Evolutionary conservation across 2,113 vertebrate genomes (phyloP).

Genomic region (Turdus rufiventris): DNA sequence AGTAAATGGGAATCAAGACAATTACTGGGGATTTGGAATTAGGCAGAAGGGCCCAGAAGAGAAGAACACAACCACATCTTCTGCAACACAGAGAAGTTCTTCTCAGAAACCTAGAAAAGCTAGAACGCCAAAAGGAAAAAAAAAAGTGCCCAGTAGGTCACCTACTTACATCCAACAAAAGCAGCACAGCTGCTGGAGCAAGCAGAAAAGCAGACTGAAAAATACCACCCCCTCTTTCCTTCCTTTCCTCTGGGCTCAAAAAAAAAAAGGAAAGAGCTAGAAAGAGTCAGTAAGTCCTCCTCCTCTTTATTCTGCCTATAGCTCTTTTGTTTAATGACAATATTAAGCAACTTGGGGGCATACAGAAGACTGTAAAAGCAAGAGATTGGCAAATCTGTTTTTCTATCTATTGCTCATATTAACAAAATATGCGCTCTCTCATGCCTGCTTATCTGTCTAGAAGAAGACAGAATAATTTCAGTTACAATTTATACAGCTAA

Average conservation of each 20-base stretch:
- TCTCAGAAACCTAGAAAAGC: not conserved
- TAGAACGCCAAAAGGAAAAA: not conserved
- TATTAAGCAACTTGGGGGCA: fast-evolving
- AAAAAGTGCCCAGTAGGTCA: not conserved
- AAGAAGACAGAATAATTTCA: not conserved
- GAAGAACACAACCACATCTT: not conserved
- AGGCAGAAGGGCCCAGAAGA: not conserved
- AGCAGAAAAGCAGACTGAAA: not conserved
- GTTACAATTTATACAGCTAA: not conserved
- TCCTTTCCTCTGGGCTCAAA: not conserved
- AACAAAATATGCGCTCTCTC: not conserved
- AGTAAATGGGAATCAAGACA: not conserved
- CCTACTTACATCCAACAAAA: not conserved
- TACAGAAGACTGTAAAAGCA: not conserved
- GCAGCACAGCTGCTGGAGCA: not conserved
- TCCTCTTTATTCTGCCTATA: not conserved
- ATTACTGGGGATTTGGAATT: not conserved
- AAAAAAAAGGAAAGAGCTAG: not conserved
- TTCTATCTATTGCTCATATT: not conserved
- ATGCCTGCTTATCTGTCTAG: not conserved
- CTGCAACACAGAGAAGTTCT: not conserved
- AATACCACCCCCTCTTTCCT: not conserved
- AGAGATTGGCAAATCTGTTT: not conserved
- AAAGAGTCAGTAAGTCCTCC: not conserved
- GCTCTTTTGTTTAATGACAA: not conserved